phyloP scores from a whole-genome alignment of 2,888 invertebrate species.

The Heliconius aoede region DNA sequence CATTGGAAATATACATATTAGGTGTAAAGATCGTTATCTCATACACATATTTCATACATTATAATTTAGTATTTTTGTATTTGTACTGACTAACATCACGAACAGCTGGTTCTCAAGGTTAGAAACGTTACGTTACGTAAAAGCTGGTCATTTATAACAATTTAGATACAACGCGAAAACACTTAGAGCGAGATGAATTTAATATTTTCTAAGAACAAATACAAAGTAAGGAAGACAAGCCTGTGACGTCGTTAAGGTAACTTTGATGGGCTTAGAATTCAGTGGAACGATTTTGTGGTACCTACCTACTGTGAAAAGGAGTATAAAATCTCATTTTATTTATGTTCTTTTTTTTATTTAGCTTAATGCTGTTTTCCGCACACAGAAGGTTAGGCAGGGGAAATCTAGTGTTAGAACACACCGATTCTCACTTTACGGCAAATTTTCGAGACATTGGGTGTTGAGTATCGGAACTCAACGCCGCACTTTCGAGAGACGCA shows the following conservation, averaged over 20 bases:
- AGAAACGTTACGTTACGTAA: conserved; percentile 12
- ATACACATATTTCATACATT: background rate
- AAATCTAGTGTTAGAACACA: no score
- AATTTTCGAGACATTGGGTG: no score
- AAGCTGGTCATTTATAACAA: conserved; percentile 1
- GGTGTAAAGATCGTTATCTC: conserved; percentile 4
- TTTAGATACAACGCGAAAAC: conserved; percentile 13
- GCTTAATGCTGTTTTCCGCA: no score
- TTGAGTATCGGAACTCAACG: no score
- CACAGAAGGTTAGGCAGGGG: no score
- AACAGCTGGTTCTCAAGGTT: conserved; percentile 18
- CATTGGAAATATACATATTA: background rate
- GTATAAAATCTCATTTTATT: background rate
- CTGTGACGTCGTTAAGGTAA: background rate
- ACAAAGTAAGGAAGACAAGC: background rate
- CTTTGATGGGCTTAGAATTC: background rate
- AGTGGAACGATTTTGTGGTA: background rate
- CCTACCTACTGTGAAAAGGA: background rate
- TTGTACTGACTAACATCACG: background rate
- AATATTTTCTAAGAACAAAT: conserved; percentile 8
- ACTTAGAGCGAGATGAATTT: background rate
- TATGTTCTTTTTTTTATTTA: no score
- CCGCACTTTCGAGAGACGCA: no score
- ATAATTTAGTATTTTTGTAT: background rate
- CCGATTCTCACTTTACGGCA: no score